phyloP scores from a whole-genome alignment of 2,888 invertebrate genomes.

The Dicyrtoma fusca region DNA sequence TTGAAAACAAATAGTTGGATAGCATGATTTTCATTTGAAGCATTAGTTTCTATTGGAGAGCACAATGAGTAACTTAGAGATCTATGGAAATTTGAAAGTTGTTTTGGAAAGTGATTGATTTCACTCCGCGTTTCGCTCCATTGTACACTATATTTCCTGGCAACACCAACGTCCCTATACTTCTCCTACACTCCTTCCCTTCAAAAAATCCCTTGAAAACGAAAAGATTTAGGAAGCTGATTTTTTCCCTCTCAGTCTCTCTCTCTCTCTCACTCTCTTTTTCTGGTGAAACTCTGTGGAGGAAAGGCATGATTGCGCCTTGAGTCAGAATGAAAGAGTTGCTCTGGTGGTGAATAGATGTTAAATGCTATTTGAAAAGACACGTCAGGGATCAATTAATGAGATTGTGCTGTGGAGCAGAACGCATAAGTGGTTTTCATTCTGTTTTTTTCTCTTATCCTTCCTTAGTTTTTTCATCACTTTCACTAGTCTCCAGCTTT shows the following conservation, averaged over 20 bases:
- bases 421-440: slow-evolving; percentile 40
- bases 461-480: too few relatives aligned
- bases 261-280: too few relatives aligned
- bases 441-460: slow-evolving; percentile 23
- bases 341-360: slow-evolving; percentile 36
- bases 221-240: slow-evolving; percentile 32
- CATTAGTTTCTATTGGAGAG: too few relatives aligned
- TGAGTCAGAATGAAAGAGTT: slow-evolving; percentile 38
- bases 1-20: too few relatives aligned
- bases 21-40: too few relatives aligned
- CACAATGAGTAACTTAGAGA: too few relatives aligned
- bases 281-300: background rate
- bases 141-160: slow-evolving; percentile 35
- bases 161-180: slow-evolving; percentile 11
- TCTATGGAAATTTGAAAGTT: slow-evolving; percentile 17
- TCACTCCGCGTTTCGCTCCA: slow-evolving; percentile 32
- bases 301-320: slow-evolving; percentile 31
- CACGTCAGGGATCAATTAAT: slow-evolving; percentile 41
- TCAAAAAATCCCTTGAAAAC: slow-evolving; percentile 1
- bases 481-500: background rate
- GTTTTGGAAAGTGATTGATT: slow-evolving; percentile 36
- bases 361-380: slow-evolving; percentile 41
- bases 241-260: slow-evolving; percentile 18
- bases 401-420: slow-evolving; percentile 36
- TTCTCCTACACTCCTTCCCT: background rate